These are phyloP conservation scores for Xestoiulus laeticollis DNA, from an alignment of 2,888 invertebrate species.

Conservation along the genomic window DNA sequence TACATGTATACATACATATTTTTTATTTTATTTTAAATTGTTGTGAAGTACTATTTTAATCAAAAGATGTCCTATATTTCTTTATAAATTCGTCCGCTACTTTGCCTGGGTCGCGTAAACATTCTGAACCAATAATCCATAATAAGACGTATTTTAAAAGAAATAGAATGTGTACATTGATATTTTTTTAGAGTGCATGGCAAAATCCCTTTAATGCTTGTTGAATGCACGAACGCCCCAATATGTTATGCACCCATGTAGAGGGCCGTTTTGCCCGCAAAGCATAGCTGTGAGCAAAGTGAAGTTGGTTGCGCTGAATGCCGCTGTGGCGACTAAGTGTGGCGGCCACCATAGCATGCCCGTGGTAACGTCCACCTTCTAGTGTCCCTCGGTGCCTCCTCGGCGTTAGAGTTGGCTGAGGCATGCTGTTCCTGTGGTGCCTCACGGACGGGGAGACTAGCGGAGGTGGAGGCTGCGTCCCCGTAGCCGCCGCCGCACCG, in stretches of 20 bases:
- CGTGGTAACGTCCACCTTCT: constrained; percentile 53
- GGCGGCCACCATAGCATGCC: constrained; percentile 53
- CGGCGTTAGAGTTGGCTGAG: constrained; percentile 12
- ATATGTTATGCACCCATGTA: not conserved
- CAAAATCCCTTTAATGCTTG: not conserved
- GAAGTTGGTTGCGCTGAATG: not conserved
- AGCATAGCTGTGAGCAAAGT: not conserved
- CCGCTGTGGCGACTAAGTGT: constrained; percentile 35
- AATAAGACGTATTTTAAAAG: too few species aligned
- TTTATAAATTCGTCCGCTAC: too few species aligned
- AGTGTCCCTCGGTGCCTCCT: constrained; percentile 50
- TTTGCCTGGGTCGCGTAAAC: too few species aligned
- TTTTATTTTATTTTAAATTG: too few species aligned
- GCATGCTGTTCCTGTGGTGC: constrained; percentile 55
- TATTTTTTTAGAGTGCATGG: not conserved
- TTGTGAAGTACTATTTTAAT: too few species aligned
- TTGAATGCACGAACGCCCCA: not conserved
- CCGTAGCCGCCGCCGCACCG: constrained; percentile 4
- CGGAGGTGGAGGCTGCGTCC: constrained; percentile 12
- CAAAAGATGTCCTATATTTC: too few species aligned
- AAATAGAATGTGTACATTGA: not conserved
- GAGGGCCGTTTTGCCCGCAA: not conserved
- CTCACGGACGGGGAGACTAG: constrained; percentile 51
- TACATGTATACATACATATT: too few species aligned
- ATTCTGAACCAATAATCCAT: too few species aligned